phyloP scores from a whole-genome alignment of 1,140 invertebrate genomes.

The Nomia melanderi region DNA sequence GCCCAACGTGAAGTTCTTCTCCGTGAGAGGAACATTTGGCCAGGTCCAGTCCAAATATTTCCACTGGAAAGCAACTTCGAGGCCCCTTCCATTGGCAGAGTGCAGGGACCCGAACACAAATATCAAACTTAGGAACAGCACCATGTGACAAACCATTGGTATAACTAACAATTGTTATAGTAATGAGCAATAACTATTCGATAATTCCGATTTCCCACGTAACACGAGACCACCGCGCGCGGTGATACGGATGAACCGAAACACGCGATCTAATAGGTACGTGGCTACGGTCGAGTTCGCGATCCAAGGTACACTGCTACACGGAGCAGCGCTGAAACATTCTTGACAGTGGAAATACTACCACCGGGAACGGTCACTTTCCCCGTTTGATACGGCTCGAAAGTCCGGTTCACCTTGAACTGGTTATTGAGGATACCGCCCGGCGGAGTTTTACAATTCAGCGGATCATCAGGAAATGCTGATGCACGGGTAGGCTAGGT shows the following conservation, averaged over 20 bases:
- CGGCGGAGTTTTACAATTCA: slow-evolving; percentile 53
- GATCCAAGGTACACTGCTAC: slow-evolving; percentile 66
- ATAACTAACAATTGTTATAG: background rate
- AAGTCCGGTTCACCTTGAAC: slow-evolving; percentile 68
- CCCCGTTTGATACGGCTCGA: slow-evolving; percentile 64
- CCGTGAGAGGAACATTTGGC: slow-evolving; percentile 68
- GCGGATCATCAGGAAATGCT: slow-evolving; percentile 46
- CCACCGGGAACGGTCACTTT: slow-evolving; percentile 52
- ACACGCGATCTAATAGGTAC: background rate
- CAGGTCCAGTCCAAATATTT: slow-evolving; percentile 76
- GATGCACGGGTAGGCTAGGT: background rate
- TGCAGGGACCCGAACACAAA: slow-evolving; percentile 10
- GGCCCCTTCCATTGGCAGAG: slow-evolving; percentile 8
- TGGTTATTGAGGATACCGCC: slow-evolving; percentile 55
- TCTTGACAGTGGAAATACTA: slow-evolving; percentile 58
- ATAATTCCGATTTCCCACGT: background rate
- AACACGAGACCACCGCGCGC: slow-evolving; percentile 22
- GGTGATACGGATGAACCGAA: background rate
- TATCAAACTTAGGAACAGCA: slow-evolving; percentile 28
- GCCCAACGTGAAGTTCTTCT: slow-evolving; percentile 72
- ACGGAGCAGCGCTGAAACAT: slow-evolving; percentile 53
- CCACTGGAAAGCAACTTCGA: slow-evolving; percentile 74
- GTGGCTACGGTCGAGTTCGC: slow-evolving; percentile 49
- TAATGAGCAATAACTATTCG: no score
- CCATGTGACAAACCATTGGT: slow-evolving; percentile 16